These are phyloP conservation scores for Ruditapes philippinarum DNA, from an alignment of 1,140 invertebrate genomes.

Conservation along the genomic window DNA sequence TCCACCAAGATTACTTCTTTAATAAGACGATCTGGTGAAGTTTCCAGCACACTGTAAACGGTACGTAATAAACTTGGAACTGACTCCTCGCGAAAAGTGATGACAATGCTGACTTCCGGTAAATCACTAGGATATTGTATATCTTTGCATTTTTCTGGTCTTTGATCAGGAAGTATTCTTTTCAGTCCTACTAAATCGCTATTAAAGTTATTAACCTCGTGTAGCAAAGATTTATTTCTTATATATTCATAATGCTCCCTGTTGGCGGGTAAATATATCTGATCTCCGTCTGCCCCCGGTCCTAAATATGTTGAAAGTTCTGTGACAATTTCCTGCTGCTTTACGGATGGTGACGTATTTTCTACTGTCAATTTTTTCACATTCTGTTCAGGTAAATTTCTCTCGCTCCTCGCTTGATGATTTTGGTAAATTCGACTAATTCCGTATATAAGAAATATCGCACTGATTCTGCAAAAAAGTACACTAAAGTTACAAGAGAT, in stretches of 20 bases:
- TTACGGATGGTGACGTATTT: too few relatives aligned
- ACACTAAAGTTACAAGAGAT: too few relatives aligned
- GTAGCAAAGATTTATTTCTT: not conserved
- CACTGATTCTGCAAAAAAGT: too few relatives aligned
- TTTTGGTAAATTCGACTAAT: too few relatives aligned
- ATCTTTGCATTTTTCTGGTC: slow-evolving; percentile 24
- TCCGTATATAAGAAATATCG: too few relatives aligned
- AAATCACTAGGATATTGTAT: slow-evolving; percentile 85
- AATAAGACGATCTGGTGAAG: slow-evolving; percentile 92
- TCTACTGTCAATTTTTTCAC: too few relatives aligned
- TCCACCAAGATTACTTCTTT: slow-evolving; percentile 96
- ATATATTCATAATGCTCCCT: not conserved
- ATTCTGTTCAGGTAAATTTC: too few relatives aligned
- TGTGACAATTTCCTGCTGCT: too few relatives aligned
- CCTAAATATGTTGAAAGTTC: not conserved
- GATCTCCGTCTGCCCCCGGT: not conserved
- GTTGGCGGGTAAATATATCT: too few relatives aligned
- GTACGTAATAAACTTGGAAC: slow-evolving; percentile 94
- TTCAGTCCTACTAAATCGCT: slow-evolving; percentile 34
- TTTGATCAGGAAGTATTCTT: not conserved
- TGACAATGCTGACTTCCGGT: slow-evolving; percentile 89
- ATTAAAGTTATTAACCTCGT: slow-evolving; percentile 35
- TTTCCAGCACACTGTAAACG: slow-evolving; percentile 94
- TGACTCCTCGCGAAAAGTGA: slow-evolving; percentile 96
- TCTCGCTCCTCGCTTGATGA: too few relatives aligned